These are phyloP conservation scores for Kradibia gibbosae DNA, from an alignment of 1,140 invertebrate species.

Conservation along the genomic window DNA sequence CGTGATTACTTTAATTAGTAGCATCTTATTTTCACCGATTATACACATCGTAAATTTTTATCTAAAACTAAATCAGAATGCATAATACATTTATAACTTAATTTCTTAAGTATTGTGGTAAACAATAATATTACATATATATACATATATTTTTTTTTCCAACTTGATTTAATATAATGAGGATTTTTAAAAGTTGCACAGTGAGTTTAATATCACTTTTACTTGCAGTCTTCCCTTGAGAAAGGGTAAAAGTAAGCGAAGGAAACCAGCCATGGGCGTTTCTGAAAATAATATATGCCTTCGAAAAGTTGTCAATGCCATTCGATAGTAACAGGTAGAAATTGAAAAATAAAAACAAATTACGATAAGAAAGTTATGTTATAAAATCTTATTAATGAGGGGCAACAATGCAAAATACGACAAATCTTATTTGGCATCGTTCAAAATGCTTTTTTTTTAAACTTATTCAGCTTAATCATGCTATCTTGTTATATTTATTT, in stretches of 20 bases:
- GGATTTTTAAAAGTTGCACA: not conserved
- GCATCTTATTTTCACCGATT: no score
- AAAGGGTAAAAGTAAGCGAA: constrained; percentile 14
- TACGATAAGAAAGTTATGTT: not conserved
- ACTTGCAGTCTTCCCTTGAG: constrained; percentile 12
- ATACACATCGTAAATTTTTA: no score
- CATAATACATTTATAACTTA: no score
- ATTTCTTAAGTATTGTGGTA: no score
- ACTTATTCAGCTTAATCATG: no score
- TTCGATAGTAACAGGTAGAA: not conserved
- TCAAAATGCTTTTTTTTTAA: no score
- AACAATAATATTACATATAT: no score
- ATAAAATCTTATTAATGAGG: not conserved
- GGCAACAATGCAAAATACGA: not conserved
- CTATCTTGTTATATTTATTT: no score
- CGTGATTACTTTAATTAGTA: no score
- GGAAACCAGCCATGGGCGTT: not conserved
- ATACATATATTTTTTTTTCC: no score
- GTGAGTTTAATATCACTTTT: not conserved
- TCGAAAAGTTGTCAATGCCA: not conserved
- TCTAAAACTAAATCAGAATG: no score
- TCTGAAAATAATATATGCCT: not conserved
- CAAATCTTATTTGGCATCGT: not conserved
- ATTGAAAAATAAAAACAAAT: not conserved
- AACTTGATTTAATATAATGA: not conserved